Conservation (phyloP, 1,140 invertebrate species). For the Diuraphis noxia region DNA sequence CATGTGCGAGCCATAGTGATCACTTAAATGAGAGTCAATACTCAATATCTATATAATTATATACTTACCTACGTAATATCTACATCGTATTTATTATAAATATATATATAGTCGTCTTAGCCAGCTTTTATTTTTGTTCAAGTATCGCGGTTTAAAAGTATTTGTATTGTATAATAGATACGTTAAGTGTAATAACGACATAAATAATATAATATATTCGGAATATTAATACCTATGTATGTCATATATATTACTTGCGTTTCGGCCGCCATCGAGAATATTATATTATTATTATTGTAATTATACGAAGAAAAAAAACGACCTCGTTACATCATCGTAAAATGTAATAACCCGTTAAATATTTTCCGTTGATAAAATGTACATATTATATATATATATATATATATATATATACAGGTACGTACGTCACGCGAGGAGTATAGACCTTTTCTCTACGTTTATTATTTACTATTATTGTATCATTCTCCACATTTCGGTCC, state of each 20-base stretch:
- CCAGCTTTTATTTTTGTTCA: not conserved
- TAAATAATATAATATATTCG: not conserved
- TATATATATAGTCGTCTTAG: not conserved
- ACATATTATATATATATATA: not conserved
- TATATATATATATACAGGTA: not conserved
- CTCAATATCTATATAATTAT: not conserved
- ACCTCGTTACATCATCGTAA: slow-evolving; percentile 9
- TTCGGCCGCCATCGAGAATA: not conserved
- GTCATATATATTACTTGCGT: not conserved
- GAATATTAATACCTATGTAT: slow-evolving; percentile 11
- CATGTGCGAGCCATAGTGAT: not conserved
- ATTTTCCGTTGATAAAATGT: not conserved
- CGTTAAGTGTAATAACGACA: not conserved
- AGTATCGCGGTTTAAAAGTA: not conserved
- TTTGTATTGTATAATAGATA: not conserved
- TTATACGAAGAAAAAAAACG: not conserved
- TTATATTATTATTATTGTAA: slow-evolving; percentile 10
- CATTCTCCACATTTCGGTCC: not conserved
- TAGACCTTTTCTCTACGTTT: not conserved
- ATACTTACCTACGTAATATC: not conserved
- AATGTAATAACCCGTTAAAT: not conserved
- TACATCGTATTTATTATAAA: not conserved
- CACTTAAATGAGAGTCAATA: not conserved
- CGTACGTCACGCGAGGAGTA: not conserved
- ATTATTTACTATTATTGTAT: not conserved